phyloP scores from a whole-genome alignment of 2,113 vertebrate species.

The Leptosomus discolor region DNA sequence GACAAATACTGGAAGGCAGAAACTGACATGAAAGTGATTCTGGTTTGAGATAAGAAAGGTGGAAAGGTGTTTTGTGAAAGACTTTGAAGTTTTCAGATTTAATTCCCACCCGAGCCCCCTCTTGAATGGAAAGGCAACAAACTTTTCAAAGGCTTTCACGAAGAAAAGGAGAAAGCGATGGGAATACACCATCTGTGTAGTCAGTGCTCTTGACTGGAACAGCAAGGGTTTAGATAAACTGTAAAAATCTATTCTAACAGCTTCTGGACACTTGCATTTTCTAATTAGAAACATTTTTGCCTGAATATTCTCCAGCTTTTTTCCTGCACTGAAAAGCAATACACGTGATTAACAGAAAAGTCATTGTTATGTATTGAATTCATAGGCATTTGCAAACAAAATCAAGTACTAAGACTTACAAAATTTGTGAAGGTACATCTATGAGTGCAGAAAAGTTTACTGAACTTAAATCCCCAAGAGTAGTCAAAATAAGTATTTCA shows the following conservation, averaged over 20 bases:
- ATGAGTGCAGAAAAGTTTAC: neutral
- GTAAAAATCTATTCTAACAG: neutral
- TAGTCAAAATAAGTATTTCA: neutral
- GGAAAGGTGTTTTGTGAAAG: neutral
- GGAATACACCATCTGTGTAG: neutral
- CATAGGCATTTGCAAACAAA: neutral
- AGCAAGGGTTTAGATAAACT: neutral
- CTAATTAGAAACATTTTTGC: neutral
- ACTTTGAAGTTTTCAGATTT: neutral
- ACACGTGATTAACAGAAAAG: neutral
- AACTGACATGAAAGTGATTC: neutral
- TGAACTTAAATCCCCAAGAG: neutral
- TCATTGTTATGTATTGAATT: neutral
- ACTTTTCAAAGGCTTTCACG: neutral
- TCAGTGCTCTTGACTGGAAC: neutral
- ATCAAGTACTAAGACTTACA: neutral
- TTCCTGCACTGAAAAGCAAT: neutral
- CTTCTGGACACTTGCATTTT: neutral
- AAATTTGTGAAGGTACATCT: neutral
- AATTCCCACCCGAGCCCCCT: neutral
- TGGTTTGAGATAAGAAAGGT: neutral
- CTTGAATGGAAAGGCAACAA: neutral
- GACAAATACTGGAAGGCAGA: neutral
- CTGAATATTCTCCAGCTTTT: neutral
- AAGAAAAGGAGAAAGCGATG: neutral